Evolutionary conservation across 2,797 vertebrate species (phyloP).

Genomic region (Manis pentadactyla): DNA sequence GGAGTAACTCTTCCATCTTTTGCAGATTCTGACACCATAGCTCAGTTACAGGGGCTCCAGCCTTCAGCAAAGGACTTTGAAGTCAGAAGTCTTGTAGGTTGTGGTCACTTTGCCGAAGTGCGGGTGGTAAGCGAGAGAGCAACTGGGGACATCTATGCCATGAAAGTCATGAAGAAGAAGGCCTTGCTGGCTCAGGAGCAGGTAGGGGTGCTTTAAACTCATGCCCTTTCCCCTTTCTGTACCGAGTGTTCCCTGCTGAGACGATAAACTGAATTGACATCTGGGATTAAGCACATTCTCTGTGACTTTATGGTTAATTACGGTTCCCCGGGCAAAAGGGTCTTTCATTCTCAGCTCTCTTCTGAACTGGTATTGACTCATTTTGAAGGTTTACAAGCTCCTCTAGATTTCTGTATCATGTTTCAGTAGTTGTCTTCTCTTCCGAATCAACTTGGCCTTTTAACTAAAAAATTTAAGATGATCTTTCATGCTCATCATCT

Average conservation of each 20-base stretch:
- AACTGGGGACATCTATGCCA: slow-evolving; percentile 95
- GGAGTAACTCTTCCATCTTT: slow-evolving; percentile 71
- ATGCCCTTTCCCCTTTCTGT: background rate
- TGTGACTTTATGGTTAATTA: background rate
- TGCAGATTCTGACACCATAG: slow-evolving; percentile 93
- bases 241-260: slow-evolving; percentile 18
- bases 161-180: slow-evolving; percentile 96
- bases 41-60: slow-evolving; percentile 93
- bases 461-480: slow-evolving; percentile 28
- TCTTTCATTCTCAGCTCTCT: slow-evolving; percentile 31
- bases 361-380: background rate
- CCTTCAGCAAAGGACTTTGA: slow-evolving; percentile 94
- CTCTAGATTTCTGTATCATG: slow-evolving; percentile 3
- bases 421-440: slow-evolving; percentile 27
- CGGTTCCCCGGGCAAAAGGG: background rate
- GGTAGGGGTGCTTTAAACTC: slow-evolving; percentile 86
- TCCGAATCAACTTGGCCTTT: slow-evolving; percentile 57
- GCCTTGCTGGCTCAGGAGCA: slow-evolving; percentile 90
- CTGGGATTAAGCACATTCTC: background rate
- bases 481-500: slow-evolving; percentile 3
- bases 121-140: slow-evolving; percentile 94
- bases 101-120: slow-evolving; percentile 94
- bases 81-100: slow-evolving; percentile 91
- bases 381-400: slow-evolving; percentile 53
- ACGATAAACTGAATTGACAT: background rate